Conservation (phyloP, 2,797 vertebrate genomes). For the Poeciliopsis paucimaculata region DNA sequence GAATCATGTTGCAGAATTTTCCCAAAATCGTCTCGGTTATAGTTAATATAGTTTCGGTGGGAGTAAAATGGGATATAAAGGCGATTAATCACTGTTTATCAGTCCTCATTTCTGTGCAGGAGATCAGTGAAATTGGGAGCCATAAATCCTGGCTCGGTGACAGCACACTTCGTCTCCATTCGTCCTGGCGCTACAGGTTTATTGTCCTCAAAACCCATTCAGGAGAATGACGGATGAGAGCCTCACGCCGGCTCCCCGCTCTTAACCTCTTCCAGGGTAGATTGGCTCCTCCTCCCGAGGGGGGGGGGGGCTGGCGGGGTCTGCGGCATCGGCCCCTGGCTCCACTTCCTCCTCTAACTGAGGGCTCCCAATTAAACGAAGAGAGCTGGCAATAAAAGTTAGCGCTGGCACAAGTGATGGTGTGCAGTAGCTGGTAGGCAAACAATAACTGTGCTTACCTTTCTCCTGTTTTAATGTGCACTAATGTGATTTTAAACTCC, state of each 20-base stretch:
- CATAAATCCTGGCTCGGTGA: slow-evolving; percentile 84
- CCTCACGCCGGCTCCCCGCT: slow-evolving; percentile 61
- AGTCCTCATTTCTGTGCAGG: slow-evolving; percentile 85
- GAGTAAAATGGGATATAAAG: slow-evolving; percentile 83
- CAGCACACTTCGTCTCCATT: slow-evolving; percentile 86
- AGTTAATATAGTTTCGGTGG: slow-evolving; percentile 83
- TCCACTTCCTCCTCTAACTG: slow-evolving; percentile 8
- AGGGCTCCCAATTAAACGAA: slow-evolving; percentile 55
- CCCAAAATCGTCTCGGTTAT: slow-evolving; percentile 79
- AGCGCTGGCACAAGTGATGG: slow-evolving; percentile 45
- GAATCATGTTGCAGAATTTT: slow-evolving; percentile 32
- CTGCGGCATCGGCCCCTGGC: slow-evolving; percentile 43
- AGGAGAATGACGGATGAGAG: slow-evolving; percentile 86
- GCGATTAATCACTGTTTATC: slow-evolving; percentile 90
- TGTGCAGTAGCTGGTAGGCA: slow-evolving; percentile 30
- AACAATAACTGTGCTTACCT: slow-evolving; percentile 31
- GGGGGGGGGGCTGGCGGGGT: slow-evolving; percentile 14
- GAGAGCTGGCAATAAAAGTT: slow-evolving; percentile 52
- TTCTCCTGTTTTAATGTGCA: slow-evolving; percentile 21
- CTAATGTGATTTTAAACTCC: slow-evolving; percentile 21
- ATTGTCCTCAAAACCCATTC: slow-evolving; percentile 89
- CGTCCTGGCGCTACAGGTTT: slow-evolving; percentile 86
- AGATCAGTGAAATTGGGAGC: slow-evolving; percentile 86
- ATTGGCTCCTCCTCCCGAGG: slow-evolving; percentile 62
- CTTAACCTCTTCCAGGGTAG: slow-evolving; percentile 69